Percentiles rank a stretch among this genome's conserved stretches.
Evolutionary conservation across 2,113 vertebrate species (phyloP).

Genomic region (Prunella fulvescens): DNA sequence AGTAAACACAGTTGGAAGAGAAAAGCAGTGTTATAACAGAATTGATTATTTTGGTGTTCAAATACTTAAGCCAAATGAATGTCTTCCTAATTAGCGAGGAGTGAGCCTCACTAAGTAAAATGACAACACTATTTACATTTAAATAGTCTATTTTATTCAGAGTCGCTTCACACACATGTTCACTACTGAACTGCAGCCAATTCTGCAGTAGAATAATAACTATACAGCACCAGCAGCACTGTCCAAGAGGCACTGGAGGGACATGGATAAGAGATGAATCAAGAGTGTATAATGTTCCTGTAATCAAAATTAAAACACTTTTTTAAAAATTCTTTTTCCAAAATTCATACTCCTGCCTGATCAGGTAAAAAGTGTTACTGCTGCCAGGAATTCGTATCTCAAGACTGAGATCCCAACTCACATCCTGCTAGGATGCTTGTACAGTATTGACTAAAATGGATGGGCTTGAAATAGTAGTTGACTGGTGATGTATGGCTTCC

Average conservation of each 20-base stretch:
- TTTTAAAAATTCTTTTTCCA: background rate
- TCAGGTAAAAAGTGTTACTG: background rate
- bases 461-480: background rate
- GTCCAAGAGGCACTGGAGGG: background rate
- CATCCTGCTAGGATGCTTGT: background rate
- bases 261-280: background rate
- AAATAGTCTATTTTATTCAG: background rate
- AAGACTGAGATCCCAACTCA: background rate
- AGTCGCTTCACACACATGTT: background rate
- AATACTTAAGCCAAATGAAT: background rate
- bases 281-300: background rate
- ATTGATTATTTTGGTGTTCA: background rate
- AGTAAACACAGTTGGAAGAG: background rate
- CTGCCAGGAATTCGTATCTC: background rate
- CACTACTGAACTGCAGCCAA: background rate
- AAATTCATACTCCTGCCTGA: background rate
- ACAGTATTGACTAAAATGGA: background rate
- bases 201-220: background rate
- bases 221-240: background rate
- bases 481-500: background rate
- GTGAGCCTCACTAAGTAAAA: background rate
- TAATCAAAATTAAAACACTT: background rate
- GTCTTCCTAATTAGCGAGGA: background rate
- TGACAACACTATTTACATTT: conserved; percentile 23
- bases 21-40: background rate